Conservation (phyloP, 1,140 invertebrate species). For the Drosophila sulfurigaster region DNA sequence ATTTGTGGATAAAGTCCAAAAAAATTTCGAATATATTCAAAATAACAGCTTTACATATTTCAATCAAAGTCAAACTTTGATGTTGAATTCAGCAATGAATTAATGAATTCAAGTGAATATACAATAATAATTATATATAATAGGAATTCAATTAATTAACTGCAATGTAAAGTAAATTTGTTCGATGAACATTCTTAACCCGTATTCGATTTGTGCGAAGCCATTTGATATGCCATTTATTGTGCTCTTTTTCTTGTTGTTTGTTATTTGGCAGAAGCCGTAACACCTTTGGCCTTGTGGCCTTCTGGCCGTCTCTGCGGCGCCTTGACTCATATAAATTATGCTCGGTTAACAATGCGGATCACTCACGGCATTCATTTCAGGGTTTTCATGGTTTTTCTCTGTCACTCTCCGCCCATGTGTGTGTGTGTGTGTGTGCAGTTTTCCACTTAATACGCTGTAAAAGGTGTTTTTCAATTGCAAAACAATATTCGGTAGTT, state of each 20-base stretch:
- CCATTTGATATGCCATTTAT: background rate
- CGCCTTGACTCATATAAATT: conserved; percentile 76
- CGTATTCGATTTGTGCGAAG: background rate
- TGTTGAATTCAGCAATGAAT: too few relatives aligned
- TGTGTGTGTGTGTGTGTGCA: conserved; percentile 27
- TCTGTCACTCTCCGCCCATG: too few relatives aligned
- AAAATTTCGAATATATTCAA: too few relatives aligned
- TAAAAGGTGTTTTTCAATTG: conserved; percentile 76
- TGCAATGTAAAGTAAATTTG: background rate
- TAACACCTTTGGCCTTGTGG: background rate
- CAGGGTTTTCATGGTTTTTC: conserved; percentile 15
- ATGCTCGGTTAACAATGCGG: conserved; percentile 68
- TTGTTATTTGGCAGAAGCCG: background rate
- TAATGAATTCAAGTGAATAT: too few relatives aligned
- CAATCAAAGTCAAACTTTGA: too few relatives aligned
- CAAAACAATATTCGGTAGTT: conserved; percentile 57
- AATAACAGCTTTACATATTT: too few relatives aligned
- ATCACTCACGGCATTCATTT: conserved; percentile 34
- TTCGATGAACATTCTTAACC: too few relatives aligned
- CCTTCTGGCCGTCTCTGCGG: conserved; percentile 51
- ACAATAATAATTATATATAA: too few relatives aligned
- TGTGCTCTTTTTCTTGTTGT: background rate
- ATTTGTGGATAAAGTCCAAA: too few relatives aligned
- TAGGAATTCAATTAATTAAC: too few relatives aligned
- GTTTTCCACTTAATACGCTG: conserved; percentile 73